phyloP scores from a whole-genome alignment of 2,797 vertebrate species.

The Peromyscus aztecus region DNA sequence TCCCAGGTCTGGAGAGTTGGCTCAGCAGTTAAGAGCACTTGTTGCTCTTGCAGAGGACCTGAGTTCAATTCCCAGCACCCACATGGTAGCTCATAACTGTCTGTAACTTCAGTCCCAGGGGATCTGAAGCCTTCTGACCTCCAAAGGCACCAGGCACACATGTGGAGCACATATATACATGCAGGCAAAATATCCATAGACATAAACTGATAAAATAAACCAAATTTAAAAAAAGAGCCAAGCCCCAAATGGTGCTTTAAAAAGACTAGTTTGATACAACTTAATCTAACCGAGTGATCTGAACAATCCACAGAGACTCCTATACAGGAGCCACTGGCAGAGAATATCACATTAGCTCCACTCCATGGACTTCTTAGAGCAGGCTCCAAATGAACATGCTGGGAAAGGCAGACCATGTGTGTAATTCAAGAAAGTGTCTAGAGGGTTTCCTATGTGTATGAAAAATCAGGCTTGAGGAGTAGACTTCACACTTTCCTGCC shows the following conservation, averaged over 20 bases:
- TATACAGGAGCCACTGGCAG: background rate
- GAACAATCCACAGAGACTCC: background rate
- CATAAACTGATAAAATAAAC: background rate
- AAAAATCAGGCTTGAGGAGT: background rate
- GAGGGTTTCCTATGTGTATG: background rate
- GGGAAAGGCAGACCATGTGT: background rate
- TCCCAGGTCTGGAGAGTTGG: background rate
- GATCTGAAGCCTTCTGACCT: background rate
- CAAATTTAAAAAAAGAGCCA: background rate
- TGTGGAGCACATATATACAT: background rate
- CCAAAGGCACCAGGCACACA: background rate
- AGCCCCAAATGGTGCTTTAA: slow-evolving; percentile 3
- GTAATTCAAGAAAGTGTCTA: background rate
- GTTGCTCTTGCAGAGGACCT: background rate
- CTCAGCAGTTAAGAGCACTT: background rate
- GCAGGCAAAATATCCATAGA: background rate
- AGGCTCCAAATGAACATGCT: background rate
- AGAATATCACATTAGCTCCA: background rate
- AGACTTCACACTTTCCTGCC: background rate
- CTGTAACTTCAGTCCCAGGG: background rate
- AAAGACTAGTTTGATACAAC: background rate
- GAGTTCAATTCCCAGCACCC: background rate
- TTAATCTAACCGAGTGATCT: slow-evolving; percentile 29
- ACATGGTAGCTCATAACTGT: background rate
- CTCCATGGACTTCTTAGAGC: background rate